Percentiles rank a stretch among this genome's conserved stretches.
Conservation (phyloP, 2,888 invertebrate species). For the Adineta ricciae region DNA sequence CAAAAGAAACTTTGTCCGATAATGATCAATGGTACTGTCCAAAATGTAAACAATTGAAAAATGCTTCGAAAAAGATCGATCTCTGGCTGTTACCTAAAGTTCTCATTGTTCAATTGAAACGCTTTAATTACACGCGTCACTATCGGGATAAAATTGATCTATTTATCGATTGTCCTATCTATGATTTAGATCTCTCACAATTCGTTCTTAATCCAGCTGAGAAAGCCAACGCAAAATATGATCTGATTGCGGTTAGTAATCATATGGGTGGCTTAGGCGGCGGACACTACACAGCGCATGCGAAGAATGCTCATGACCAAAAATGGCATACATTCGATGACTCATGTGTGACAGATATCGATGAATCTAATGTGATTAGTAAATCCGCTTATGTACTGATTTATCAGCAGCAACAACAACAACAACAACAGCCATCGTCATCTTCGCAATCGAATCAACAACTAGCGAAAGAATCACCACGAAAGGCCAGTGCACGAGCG, state of each 20-base stretch:
- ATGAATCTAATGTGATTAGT: constrained; percentile 44
- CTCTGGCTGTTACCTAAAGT: constrained; percentile 56
- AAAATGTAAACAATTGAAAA: constrained; percentile 55
- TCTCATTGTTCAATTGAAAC: constrained; percentile 57
- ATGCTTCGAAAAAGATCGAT: constrained; percentile 58
- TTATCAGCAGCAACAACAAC: constrained; percentile 41
- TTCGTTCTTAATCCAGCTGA: constrained; percentile 51
- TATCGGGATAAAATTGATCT: constrained; percentile 56
- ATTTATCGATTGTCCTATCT: constrained; percentile 53
- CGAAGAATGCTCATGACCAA: constrained; percentile 20
- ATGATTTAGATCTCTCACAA: constrained; percentile 51
- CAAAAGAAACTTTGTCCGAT: constrained; percentile 54
- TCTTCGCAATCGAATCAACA: background rate
- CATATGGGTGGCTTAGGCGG: constrained; percentile 54
- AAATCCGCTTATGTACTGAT: constrained; percentile 54
- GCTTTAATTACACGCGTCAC: constrained; percentile 56
- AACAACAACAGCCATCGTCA: background rate
- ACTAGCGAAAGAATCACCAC: background rate
- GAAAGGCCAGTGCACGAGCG: background rate
- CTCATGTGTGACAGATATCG: constrained; percentile 39
- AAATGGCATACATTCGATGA: constrained; percentile 40
- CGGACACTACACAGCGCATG: constrained; percentile 45
- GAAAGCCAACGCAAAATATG: constrained; percentile 48
- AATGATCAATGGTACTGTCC: constrained; percentile 59
- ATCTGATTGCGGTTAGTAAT: constrained; percentile 55